Percentiles rank a stretch among this genome's conserved stretches.
Conservation (phyloP, 2,888 invertebrate genomes). For the Cryptus viduatorius region DNA sequence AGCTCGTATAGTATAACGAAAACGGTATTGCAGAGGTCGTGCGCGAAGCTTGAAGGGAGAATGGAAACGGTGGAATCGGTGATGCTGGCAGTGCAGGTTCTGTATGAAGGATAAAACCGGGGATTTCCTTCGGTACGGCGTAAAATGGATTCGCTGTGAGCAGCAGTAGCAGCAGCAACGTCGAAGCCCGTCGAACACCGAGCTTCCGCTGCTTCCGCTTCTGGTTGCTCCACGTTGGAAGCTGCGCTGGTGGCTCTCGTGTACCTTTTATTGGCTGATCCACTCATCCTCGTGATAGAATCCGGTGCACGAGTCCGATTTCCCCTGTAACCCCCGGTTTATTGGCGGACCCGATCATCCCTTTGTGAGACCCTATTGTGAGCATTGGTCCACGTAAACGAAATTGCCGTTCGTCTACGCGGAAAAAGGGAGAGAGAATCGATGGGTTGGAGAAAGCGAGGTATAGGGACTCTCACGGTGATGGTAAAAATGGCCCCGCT, state of each 20-base stretch:
- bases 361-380: conserved; percentile 81
- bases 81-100: conserved; percentile 19
- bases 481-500: conserved; percentile 5
- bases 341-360: conserved; percentile 82
- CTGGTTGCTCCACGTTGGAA: conserved; percentile 25
- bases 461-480: neutral
- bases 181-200: conserved; percentile 35
- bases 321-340: conserved; percentile 80
- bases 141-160: conserved; percentile 69
- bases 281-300: conserved; percentile 81
- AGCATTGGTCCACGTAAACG: conserved; percentile 83
- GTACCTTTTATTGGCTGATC: conserved; percentile 81
- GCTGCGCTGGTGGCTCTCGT: conserved; percentile 64
- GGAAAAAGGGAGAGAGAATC: conserved; percentile 65
- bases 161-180: conserved; percentile 15
- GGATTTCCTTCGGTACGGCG: conserved; percentile 65
- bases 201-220: conserved; percentile 20
- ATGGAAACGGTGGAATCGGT: conserved; percentile 1
- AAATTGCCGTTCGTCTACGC: conserved; percentile 80
- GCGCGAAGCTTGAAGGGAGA: neutral
- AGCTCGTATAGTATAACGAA: neutral
- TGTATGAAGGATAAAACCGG: conserved; percentile 61
- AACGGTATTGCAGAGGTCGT: neutral
- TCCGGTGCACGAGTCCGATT: conserved; percentile 81
- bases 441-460: conserved; percentile 13